Evolutionary conservation across 2,113 vertebrate genomes (phyloP).

Genomic region (Acanthisitta chloris): DNA sequence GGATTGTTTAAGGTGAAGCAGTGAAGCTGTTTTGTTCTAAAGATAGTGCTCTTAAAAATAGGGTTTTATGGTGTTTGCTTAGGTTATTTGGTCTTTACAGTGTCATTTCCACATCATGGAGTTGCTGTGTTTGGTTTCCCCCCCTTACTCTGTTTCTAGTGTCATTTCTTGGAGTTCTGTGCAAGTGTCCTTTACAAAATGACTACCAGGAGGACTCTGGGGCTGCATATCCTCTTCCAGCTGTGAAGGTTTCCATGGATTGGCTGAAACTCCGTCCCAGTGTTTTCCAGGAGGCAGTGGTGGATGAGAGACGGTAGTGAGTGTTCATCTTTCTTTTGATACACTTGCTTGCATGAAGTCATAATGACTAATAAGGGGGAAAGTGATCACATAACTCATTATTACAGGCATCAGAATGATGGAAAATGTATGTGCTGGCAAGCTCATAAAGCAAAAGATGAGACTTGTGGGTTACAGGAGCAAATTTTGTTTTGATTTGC

Average conservation of each 20-base stretch:
- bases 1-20: background rate
- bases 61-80: background rate
- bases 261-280: slow-evolving; percentile 91
- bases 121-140: background rate
- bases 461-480: background rate
- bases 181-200: slow-evolving; percentile 89
- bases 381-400: background rate
- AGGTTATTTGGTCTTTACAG: background rate
- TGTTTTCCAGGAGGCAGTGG: slow-evolving; percentile 86
- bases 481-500: background rate
- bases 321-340: slow-evolving; percentile 60
- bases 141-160: slow-evolving; percentile 69
- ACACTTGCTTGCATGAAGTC: background rate
- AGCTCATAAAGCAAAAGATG: background rate
- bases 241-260: slow-evolving; percentile 96
- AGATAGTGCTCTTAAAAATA: background rate
- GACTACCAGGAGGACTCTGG: slow-evolving; percentile 86
- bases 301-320: slow-evolving; percentile 91
- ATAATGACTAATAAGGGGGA: background rate
- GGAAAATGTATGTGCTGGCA: background rate
- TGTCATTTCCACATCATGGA: background rate
- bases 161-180: slow-evolving; percentile 95
- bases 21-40: background rate
- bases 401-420: background rate
- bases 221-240: slow-evolving; percentile 90